A percentile compares a stretch with the other conserved stretches of the same genome.
Evolutionary conservation across 2,888 invertebrate species (phyloP).

Genomic region (Endotricha flammealis): DNA sequence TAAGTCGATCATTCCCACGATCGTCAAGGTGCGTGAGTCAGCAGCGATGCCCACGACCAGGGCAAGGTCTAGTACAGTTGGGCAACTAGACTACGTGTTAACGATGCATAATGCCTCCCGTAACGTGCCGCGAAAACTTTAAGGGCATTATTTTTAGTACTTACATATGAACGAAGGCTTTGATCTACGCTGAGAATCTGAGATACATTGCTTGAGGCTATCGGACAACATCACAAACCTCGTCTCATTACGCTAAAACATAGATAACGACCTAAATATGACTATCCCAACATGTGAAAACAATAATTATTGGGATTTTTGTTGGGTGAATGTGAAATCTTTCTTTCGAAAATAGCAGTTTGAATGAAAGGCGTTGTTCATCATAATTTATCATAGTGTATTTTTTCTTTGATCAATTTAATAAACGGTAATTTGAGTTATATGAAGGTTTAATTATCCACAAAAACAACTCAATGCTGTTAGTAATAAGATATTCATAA

Average conservation of each 20-base stretch:
- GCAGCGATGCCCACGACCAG: constrained; percentile 36
- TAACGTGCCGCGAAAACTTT: constrained; percentile 32
- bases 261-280: too few relatives aligned
- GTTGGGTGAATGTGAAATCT: too few relatives aligned
- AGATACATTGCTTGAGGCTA: too few relatives aligned
- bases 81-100: constrained; percentile 58
- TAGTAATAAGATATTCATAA: not conserved
- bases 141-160: constrained; percentile 43
- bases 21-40: constrained; percentile 49
- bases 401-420: too few relatives aligned
- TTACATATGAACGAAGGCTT: not conserved
- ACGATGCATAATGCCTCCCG: constrained; percentile 39
- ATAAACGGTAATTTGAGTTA: constrained; percentile 10
- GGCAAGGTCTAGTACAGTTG: constrained; percentile 53
- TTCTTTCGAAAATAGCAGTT: too few relatives aligned
- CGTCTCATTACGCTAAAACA: too few relatives aligned
- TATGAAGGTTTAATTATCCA: constrained; percentile 14
- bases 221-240: too few relatives aligned
- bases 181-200: too few relatives aligned
- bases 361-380: too few relatives aligned
- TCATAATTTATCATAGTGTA: too few relatives aligned
- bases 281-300: too few relatives aligned
- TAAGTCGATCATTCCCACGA: constrained; percentile 49
- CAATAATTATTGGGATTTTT: too few relatives aligned
- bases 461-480: not conserved